phyloP scores from a whole-genome alignment of 2,797 vertebrate genomes.

The Labeo calbasu region DNA sequence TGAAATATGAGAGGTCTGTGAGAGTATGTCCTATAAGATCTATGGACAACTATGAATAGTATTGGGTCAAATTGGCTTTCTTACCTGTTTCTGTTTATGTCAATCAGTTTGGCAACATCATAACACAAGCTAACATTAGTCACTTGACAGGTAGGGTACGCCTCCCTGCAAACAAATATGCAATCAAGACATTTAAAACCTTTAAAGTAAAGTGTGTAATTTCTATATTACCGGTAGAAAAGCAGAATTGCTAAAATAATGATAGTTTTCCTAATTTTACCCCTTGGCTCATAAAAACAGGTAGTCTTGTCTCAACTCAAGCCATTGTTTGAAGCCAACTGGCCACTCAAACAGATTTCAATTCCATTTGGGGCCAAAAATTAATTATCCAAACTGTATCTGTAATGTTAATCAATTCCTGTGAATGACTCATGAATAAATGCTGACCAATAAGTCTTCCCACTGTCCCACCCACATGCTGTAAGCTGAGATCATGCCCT shows the following conservation, averaged over 20 bases:
- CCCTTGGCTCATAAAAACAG: neutral
- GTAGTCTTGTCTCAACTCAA: neutral
- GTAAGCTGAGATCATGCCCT: neutral
- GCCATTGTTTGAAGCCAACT: neutral
- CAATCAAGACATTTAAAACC: constrained; percentile 7
- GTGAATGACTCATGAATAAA: neutral
- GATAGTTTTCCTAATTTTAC: too few species aligned
- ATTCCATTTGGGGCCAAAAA: too few species aligned
- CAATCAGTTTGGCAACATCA: constrained; percentile 85
- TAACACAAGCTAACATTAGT: constrained; percentile 86
- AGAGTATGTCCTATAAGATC: neutral
- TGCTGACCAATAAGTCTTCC: neutral
- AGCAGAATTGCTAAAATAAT: neutral
- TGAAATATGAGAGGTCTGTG: too few species aligned
- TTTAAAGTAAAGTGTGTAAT: neutral
- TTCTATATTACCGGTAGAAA: neutral
- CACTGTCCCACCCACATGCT: neutral
- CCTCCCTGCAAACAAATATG: constrained; percentile 78
- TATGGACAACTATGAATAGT: neutral
- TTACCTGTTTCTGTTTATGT: constrained; percentile 86
- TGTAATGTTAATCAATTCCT: neutral
- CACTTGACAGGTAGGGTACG: constrained; percentile 87
- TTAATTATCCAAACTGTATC: neutral
- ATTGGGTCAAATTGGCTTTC: neutral
- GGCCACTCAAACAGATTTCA: neutral